Conservation (phyloP, 2,888 invertebrate species). For the Nasonovia ribisnigri region DNA sequence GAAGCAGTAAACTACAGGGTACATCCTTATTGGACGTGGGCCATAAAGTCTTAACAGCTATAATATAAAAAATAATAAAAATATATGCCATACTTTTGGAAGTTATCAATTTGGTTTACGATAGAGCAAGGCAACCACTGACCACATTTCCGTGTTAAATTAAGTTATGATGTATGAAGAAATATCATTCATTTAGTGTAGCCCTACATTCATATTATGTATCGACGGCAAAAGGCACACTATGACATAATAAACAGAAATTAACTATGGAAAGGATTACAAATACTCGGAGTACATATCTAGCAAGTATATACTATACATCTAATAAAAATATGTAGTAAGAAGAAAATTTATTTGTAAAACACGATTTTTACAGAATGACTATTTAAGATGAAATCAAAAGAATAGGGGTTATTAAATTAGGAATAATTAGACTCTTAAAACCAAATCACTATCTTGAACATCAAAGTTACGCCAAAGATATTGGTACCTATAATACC, state of each 20-base stretch:
- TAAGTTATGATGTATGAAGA: constrained; percentile 23
- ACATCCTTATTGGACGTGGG: not conserved
- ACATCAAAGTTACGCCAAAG: no score
- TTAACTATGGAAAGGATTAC: not conserved
- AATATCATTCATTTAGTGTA: not conserved
- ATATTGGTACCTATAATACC: no score
- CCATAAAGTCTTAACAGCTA: not conserved
- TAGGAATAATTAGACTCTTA: no score
- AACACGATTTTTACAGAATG: constrained; percentile 3
- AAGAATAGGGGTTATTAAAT: no score
- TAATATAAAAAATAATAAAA: constrained; percentile 4
- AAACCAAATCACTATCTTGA: no score
- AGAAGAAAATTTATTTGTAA: constrained; percentile 24
- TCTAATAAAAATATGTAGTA: not conserved
- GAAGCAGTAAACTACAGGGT: not conserved
- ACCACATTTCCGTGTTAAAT: not conserved
- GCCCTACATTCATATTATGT: not conserved
- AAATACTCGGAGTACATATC: no score
- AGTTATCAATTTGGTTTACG: constrained; percentile 5
- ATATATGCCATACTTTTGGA: constrained; percentile 24
- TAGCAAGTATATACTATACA: no score
- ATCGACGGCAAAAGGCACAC: not conserved
- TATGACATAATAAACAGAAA: not conserved
- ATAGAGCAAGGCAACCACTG: constrained; percentile 17
- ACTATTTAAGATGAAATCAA: not conserved